Evolutionary conservation across 2,113 vertebrate species (phyloP).

Genomic region (Casuarius casuarius): DNA sequence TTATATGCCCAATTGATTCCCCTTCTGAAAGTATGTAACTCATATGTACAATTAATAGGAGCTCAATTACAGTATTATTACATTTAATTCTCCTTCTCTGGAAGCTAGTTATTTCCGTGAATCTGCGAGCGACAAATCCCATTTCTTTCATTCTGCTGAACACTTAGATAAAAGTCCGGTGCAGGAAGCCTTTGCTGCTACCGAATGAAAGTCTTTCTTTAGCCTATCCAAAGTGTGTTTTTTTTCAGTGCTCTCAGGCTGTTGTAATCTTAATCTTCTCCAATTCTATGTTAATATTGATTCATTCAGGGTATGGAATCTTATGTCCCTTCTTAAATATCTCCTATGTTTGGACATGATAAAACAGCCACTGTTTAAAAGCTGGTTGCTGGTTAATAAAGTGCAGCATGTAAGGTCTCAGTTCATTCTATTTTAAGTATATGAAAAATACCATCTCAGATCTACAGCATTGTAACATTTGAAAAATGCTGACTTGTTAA

Average conservation of each 20-base stretch:
- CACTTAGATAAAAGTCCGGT: not conserved
- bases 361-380: not conserved
- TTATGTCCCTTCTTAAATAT: not conserved
- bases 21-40: not conserved
- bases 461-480: not conserved
- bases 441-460: not conserved
- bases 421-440: not conserved
- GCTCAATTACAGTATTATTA: not conserved
- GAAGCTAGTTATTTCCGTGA: not conserved
- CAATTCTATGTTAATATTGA: not conserved
- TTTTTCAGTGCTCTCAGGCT: not conserved
- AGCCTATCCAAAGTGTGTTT: not conserved
- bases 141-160: not conserved
- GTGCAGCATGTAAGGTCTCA: not conserved
- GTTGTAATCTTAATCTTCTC: not conserved
- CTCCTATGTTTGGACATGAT: not conserved
- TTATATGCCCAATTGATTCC: not conserved
- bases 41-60: not conserved
- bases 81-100: not conserved
- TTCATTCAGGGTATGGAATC: not conserved
- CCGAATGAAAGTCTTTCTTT: not conserved
- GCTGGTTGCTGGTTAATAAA: not conserved
- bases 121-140: not conserved
- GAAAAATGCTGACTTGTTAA: slow-evolving; percentile 28
- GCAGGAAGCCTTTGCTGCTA: not conserved